A percentile compares a stretch with the other conserved stretches of the same genome.
Conservation (phyloP, 2,888 invertebrate species). For the Ryuthela nishihirai region DNA sequence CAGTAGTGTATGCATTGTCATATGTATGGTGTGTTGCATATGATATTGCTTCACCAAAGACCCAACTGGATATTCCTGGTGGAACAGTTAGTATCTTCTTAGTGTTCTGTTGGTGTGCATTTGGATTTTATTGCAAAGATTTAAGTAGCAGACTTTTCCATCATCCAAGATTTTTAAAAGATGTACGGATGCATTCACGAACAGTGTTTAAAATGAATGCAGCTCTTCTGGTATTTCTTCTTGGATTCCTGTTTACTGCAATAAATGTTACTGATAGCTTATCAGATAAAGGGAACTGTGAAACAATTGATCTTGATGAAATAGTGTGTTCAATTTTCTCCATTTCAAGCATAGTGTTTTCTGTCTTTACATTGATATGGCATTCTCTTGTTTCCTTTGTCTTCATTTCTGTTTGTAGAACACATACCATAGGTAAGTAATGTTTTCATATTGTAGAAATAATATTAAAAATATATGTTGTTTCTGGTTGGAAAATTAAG, state of each 20-base stretch:
- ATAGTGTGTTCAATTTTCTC: conserved; percentile 48
- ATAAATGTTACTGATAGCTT: conserved; percentile 43
- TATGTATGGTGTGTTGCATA: conserved; percentile 47
- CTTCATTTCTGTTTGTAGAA: conserved; percentile 52
- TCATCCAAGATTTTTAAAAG: conserved; percentile 49
- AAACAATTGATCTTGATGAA: conserved; percentile 43
- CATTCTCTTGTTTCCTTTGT: conserved; percentile 51
- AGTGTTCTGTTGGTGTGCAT: conserved; percentile 49
- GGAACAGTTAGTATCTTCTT: conserved; percentile 49
- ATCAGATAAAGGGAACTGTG: conserved; percentile 44
- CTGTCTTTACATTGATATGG: conserved; percentile 50
- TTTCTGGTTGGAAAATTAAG: no score
- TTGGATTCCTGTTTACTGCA: conserved; percentile 44
- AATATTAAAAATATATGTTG: not conserved
- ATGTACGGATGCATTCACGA: conserved; percentile 51
- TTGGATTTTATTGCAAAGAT: conserved; percentile 52
- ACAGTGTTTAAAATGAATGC: conserved; percentile 52
- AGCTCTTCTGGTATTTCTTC: conserved; percentile 46
- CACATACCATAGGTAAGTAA: conserved; percentile 52
- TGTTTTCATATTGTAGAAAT: not conserved
- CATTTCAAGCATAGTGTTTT: conserved; percentile 47
- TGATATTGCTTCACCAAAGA: conserved; percentile 47
- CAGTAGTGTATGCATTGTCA: conserved; percentile 45
- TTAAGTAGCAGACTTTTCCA: conserved; percentile 51
- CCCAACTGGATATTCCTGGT: conserved; percentile 48